A percentile compares a stretch with the other conserved stretches of the same genome.
These are phyloP conservation scores for Phorcus lineatus DNA, from an alignment of 2,888 invertebrate species.

Conservation along the genomic window DNA sequence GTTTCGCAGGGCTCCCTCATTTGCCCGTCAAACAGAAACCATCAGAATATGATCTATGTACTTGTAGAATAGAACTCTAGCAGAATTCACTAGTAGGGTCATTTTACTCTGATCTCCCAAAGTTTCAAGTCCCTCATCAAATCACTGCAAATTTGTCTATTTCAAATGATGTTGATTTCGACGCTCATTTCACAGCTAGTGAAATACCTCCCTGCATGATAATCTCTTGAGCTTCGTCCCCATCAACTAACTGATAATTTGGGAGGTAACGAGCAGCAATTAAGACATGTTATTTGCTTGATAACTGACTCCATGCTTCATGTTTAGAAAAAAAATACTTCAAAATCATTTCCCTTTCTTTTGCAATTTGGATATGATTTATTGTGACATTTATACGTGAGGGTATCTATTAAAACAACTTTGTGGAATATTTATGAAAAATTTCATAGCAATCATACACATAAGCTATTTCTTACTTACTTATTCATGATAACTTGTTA, in stretches of 20 bases:
- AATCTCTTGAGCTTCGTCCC: not conserved
- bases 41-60: not conserved
- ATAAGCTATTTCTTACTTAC: not conserved
- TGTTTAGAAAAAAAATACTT: not conserved
- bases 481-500: not conserved
- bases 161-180: constrained; percentile 11
- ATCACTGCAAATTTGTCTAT: constrained; percentile 11
- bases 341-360: not conserved
- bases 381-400: constrained; percentile 5
- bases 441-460: not conserved
- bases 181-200: not conserved
- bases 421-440: constrained; percentile 7
- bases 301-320: not conserved
- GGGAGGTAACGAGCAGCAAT: not conserved
- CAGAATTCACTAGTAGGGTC: not conserved
- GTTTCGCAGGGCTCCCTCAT: not conserved
- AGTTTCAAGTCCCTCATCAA: constrained; percentile 4
- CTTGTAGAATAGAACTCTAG: not conserved
- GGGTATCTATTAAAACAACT: not conserved
- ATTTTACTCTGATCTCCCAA: not conserved
- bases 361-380: not conserved
- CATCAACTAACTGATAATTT: constrained; percentile 1
- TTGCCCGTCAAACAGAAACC: constrained; percentile 1
- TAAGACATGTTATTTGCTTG: constrained; percentile 2
- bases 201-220: not conserved